phyloP scores from a whole-genome alignment of 2,888 invertebrate genomes.

The Leptopilina syphax region DNA sequence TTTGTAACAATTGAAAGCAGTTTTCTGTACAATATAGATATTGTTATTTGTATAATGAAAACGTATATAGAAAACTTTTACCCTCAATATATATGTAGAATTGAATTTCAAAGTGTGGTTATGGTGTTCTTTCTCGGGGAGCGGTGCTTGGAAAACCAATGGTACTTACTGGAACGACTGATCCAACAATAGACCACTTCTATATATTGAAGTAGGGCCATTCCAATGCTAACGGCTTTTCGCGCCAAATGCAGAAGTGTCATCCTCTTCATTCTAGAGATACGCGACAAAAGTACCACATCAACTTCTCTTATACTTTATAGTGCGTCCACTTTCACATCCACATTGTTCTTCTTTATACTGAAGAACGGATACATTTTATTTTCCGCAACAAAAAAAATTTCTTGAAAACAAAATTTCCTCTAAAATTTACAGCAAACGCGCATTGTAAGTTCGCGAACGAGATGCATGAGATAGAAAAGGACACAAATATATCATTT shows the following conservation, averaged over 20 bases:
- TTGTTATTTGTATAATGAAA: not conserved
- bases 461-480: too few relatives aligned
- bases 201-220: conserved; percentile 68
- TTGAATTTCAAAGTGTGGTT: not conserved
- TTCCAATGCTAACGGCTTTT: conserved; percentile 74
- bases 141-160: conserved; percentile 55
- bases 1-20: not conserved
- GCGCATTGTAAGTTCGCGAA: too few relatives aligned
- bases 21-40: not conserved
- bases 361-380: too few relatives aligned
- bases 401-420: too few relatives aligned
- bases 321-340: not conserved
- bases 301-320: not conserved
- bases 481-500: too few relatives aligned
- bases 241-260: conserved; percentile 68
- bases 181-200: conserved; percentile 74
- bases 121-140: conserved; percentile 7
- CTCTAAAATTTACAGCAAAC: too few relatives aligned
- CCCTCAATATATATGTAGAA: not conserved
- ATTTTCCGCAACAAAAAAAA: too few relatives aligned
- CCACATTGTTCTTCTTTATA: too few relatives aligned
- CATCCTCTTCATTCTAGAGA: conserved; percentile 43
- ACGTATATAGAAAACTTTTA: not conserved
- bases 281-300: conserved; percentile 6
- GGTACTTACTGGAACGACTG: conserved; percentile 70